Conservation (phyloP, 2,888 invertebrate genomes). For the Hypercompe scribonia region DNA sequence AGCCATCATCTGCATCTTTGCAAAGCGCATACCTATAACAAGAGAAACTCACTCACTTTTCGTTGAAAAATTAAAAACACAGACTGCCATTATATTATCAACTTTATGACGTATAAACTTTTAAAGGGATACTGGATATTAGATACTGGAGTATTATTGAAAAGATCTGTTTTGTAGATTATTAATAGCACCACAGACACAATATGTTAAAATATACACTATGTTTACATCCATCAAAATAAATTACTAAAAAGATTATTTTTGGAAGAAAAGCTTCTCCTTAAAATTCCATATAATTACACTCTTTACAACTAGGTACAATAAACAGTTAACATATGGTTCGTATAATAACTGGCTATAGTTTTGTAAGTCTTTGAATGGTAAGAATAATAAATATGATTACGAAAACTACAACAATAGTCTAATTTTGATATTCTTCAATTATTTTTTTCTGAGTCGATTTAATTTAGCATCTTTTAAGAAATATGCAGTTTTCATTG, state of each 20-base stretch:
- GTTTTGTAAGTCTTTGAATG: neutral
- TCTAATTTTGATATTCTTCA: neutral
- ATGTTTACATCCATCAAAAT: neutral
- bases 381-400: too few relatives aligned
- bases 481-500: too few relatives aligned
- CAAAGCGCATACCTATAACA: conserved; percentile 57
- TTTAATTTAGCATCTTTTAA: neutral
- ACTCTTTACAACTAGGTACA: neutral
- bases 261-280: too few relatives aligned
- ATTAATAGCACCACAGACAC: neutral
- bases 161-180: neutral
- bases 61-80: too few relatives aligned
- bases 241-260: neutral
- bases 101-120: too few relatives aligned
- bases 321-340: neutral
- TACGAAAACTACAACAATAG: neutral
- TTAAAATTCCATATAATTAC: too few relatives aligned
- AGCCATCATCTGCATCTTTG: conserved; percentile 65
- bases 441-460: neutral
- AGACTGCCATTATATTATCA: too few relatives aligned
- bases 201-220: too few relatives aligned
- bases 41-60: too few relatives aligned
- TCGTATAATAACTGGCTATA: neutral
- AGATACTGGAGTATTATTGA: neutral
- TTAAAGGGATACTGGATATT: neutral